phyloP scores from a whole-genome alignment of 2,888 invertebrate genomes.

The Trilocha varians region DNA sequence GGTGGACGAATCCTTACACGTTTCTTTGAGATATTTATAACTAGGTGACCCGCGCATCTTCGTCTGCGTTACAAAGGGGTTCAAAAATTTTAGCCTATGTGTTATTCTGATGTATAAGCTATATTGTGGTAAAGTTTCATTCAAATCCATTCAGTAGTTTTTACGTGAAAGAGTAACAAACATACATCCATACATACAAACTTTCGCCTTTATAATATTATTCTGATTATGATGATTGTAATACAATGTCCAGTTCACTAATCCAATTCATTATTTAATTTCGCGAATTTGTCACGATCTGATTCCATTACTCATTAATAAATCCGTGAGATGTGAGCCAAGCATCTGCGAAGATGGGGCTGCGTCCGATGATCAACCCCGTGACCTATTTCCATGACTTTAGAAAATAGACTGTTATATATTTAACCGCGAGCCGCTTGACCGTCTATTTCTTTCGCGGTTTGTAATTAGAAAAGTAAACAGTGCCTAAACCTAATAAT shows the following conservation, averaged over 20 bases:
- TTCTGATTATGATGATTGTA: too few relatives aligned
- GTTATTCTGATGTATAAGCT: too few relatives aligned
- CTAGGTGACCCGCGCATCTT: too few relatives aligned
- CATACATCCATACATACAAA: too few relatives aligned
- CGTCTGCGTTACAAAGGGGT: too few relatives aligned
- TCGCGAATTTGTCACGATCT: neutral
- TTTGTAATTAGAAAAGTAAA: conserved; percentile 58
- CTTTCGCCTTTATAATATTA: too few relatives aligned
- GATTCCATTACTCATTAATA: conserved; percentile 2
- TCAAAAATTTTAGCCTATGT: too few relatives aligned
- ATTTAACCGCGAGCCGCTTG: conserved; percentile 51
- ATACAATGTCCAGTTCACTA: neutral
- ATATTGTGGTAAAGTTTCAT: too few relatives aligned
- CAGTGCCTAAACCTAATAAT: conserved; percentile 38
- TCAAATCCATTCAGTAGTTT: too few relatives aligned
- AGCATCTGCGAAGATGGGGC: conserved; percentile 12
- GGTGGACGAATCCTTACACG: too few relatives aligned
- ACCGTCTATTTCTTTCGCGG: conserved; percentile 46
- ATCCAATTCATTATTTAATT: neutral
- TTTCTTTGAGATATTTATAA: too few relatives aligned
- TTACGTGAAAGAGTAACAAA: too few relatives aligned
- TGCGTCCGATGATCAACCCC: conserved; percentile 30
- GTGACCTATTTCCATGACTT: conserved; percentile 52
- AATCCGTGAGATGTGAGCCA: conserved; percentile 1
- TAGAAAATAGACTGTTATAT: conserved; percentile 56